Evolutionary conservation across 1,140 invertebrate genomes (phyloP), one percentile per base, ranked within the genome.

Genomic region (Platorchestia sp.): DNA sequence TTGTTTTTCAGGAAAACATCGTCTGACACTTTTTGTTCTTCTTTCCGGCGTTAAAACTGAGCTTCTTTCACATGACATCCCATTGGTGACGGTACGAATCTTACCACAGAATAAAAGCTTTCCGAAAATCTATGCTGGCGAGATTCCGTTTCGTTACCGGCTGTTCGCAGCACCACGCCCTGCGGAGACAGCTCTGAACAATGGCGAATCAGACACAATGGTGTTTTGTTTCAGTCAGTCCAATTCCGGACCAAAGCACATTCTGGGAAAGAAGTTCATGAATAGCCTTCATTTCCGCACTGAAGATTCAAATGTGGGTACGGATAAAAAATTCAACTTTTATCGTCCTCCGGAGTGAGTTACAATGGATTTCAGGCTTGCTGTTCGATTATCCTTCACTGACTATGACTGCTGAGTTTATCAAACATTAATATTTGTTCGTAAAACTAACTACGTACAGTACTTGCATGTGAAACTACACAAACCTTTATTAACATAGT

Each of bases 171-270:
- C 41, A 44, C 91, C 91, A 93, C 91, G 45, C 91, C 91, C 91
- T 19, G 45, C 45, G 40, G 91, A 93, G 91, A 43, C 87, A 44
- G 41, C 87, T 47, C 45, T 44, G 91, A 93, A 93, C 91, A 93
- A 93, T 93, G 44, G 91, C 91, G 91, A 93, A 93, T 93, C 91
- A 93, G 91, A 93, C 91, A 93, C 91, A 93, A 93, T 47, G 45
- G 91, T 14, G 43, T 93, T 93, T 93, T 93, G 91, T 93, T 93
- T 93, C 91, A 44, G 91, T 27, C 45, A 44, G 91, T 47, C 45
- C 44, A 47, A 93, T 93, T 93, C 91, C 44, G 91, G 91, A 45
- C 40, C 45, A 5, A 7, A 36, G 91, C 45, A 19, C 36, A 45
- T 45, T 93, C 43, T 93, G 36, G 45, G 45, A 47, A 93, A 45